phyloP scores from a whole-genome alignment of 2,888 invertebrate species.

The Agrotis segetum region DNA sequence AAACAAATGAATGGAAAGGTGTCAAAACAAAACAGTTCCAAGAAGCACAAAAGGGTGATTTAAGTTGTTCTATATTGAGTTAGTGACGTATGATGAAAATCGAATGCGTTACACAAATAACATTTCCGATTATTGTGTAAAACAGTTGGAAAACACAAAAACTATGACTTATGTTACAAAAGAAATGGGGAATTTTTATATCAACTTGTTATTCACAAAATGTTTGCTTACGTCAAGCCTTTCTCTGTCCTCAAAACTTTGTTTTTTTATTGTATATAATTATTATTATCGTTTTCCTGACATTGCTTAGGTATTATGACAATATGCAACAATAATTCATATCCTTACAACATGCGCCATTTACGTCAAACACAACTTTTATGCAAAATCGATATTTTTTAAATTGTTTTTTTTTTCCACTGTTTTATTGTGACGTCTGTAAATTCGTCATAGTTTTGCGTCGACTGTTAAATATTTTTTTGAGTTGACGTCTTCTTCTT shows the following conservation, averaged over 20 bases:
- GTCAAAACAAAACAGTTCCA: too few relatives aligned
- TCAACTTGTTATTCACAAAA: not conserved
- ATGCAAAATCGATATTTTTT: not conserved
- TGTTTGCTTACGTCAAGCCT: slow-evolving; percentile 10
- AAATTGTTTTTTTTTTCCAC: not conserved
- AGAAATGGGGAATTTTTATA: slow-evolving; percentile 30
- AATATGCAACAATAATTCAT: not conserved
- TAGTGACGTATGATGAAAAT: slow-evolving; percentile 1
- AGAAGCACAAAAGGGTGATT: too few relatives aligned
- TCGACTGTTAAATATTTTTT: not conserved
- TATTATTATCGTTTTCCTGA: too few relatives aligned
- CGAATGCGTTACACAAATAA: too few relatives aligned
- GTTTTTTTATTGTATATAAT: not conserved
- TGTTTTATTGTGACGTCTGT: slow-evolving; percentile 10
- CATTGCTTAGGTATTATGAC: not conserved
- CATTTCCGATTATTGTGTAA: slow-evolving; percentile 19
- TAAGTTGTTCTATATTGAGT: not conserved
- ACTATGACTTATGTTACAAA: not conserved
- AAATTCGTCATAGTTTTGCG: slow-evolving; percentile 8
- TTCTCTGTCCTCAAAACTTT: slow-evolving; percentile 20
- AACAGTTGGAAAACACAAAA: not conserved
- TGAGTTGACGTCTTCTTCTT: slow-evolving; percentile 2
- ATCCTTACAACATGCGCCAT: not conserved
- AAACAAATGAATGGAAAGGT: not conserved
- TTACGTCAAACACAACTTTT: slow-evolving; percentile 15